phyloP scores from a whole-genome alignment of 1,140 invertebrate species.

The Phocides pigmalion region DNA sequence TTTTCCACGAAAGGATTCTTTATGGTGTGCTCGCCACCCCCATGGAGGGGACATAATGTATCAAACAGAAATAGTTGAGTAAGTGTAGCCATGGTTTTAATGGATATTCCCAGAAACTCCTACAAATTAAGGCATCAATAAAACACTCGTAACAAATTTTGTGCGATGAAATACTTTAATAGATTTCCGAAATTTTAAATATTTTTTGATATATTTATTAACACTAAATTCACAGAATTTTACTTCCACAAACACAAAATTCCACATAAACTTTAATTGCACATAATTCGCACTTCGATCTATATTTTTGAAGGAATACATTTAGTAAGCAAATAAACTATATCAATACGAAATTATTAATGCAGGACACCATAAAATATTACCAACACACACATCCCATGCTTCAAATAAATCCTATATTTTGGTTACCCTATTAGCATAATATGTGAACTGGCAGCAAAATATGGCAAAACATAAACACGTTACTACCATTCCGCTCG shows the following conservation, averaged over 20 bases:
- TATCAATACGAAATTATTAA: no score
- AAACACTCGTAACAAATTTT: no score
- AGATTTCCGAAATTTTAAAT: no score
- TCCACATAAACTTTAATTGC: no score
- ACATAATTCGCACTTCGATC: no score
- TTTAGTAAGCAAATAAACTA: no score
- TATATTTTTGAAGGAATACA: no score
- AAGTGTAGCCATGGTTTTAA: background rate
- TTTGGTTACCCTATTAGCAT: slow-evolving; percentile 17
- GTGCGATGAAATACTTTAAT: no score
- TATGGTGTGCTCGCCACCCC: slow-evolving; percentile 46
- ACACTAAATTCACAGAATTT: no score
- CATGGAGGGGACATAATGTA: slow-evolving; percentile 35
- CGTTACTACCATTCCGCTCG: slow-evolving; percentile 28
- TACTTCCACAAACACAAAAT: no score
- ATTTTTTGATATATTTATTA: no score
- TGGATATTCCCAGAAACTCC: background rate
- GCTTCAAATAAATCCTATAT: background rate
- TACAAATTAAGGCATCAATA: background rate
- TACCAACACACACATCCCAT: background rate
- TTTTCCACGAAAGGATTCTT: slow-evolving; percentile 64
- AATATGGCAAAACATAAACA: slow-evolving; percentile 35
- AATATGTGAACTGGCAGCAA: slow-evolving; percentile 33
- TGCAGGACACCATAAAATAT: no score
- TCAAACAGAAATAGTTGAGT: slow-evolving; percentile 27